phyloP scores from a whole-genome alignment of 2,888 invertebrate genomes.

The Mystacides longicornis region DNA sequence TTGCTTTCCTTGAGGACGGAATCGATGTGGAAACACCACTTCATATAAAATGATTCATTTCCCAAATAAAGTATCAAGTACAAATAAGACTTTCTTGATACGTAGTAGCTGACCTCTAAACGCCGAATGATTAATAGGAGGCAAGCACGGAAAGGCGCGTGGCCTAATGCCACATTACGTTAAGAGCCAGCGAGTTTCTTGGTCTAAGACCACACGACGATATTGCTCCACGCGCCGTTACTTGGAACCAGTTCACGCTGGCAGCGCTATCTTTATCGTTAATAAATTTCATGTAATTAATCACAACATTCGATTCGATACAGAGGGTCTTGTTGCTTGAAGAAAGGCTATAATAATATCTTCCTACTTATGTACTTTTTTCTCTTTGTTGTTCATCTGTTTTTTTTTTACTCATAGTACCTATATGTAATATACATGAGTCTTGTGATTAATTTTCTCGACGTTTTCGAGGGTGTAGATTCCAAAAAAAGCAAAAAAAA shows the following conservation, averaged over 20 bases:
- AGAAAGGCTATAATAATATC: neutral
- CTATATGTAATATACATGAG: no score
- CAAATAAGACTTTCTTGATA: slow-evolving; percentile 1
- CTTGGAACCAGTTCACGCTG: neutral
- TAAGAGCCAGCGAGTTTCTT: no score
- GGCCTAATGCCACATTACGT: neutral
- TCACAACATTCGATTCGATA: neutral
- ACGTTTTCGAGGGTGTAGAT: no score
- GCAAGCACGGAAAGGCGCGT: neutral
- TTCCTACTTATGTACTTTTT: neutral
- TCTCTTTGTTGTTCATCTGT: neutral
- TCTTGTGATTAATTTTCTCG: no score
- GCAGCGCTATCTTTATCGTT: neutral
- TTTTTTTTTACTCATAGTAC: no score
- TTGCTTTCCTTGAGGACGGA: no score
- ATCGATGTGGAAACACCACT: no score
- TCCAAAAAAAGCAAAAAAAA: no score
- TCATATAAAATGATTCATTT: no score
- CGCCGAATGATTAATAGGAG: neutral
- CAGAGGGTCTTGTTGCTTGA: neutral
- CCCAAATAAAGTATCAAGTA: no score
- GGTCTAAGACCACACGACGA: no score
- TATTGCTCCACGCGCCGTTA: no score
- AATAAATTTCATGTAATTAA: neutral
- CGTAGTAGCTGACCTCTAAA: slow-evolving; percentile 1